These are phyloP conservation scores for Steinernema hermaphroditum DNA, from an alignment of 2,888 invertebrate species.

Conservation along the genomic window DNA sequence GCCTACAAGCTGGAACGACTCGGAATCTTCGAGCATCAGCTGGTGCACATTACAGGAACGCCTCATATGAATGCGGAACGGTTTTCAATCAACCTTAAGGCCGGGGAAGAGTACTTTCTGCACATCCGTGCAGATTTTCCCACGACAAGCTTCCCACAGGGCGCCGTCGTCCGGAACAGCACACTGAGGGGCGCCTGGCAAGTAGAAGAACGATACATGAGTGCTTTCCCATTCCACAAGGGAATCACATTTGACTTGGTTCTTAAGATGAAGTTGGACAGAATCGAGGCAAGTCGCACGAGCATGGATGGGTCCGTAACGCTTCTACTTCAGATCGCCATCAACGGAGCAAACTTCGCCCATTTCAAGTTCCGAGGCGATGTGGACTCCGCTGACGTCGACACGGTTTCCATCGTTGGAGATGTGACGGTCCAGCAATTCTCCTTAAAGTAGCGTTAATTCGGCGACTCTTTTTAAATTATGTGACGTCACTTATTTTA, in stretches of 20 bases:
- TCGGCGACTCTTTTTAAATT: no score
- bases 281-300: conserved; percentile 50
- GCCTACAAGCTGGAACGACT: background rate
- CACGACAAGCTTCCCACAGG: conserved; percentile 36
- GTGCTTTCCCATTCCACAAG: conserved; percentile 53
- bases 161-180: conserved; percentile 54
- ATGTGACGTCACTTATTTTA: no score
- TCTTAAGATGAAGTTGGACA: conserved; percentile 47
- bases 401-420: conserved; percentile 46
- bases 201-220: conserved; percentile 52
- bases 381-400: conserved; percentile 42
- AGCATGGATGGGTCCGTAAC: background rate
- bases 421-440: conserved; percentile 52
- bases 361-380: conserved; percentile 50
- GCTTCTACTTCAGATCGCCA: conserved; percentile 43
- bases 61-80: conserved; percentile 53
- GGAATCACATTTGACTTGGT: conserved; percentile 58
- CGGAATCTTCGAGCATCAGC: conserved; percentile 36
- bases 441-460: conserved; percentile 30
- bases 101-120: conserved; percentile 48
- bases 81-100: conserved; percentile 51
- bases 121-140: conserved; percentile 62
- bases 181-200: conserved; percentile 50
- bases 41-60: conserved; percentile 52
- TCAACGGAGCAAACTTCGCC: conserved; percentile 51